phyloP scores from a whole-genome alignment of 2,113 vertebrate species.

The Paratilapia polleni region DNA sequence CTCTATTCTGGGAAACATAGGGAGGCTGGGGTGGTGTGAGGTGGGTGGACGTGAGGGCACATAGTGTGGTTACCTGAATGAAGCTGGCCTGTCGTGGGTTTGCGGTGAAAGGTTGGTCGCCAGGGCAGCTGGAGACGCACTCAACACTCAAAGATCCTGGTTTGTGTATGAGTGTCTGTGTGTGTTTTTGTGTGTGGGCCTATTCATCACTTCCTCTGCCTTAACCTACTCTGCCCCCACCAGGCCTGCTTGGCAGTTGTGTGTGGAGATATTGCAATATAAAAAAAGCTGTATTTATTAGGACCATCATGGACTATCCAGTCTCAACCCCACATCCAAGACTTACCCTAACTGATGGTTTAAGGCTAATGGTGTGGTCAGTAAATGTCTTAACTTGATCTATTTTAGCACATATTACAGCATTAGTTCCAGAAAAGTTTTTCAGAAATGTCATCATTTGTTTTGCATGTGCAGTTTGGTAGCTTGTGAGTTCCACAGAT shows the following conservation, averaged over 20 bases:
- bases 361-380: not conserved
- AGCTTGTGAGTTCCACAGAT: not conserved
- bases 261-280: not conserved
- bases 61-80: conserved; percentile 29
- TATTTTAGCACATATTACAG: not conserved
- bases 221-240: not conserved
- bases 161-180: not conserved
- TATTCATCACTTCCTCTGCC: conserved; percentile 12
- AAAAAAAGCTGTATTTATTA: not conserved
- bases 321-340: not conserved
- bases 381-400: not conserved
- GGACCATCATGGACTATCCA: not conserved
- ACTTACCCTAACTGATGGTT: no score
- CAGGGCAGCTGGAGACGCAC: conserved; percentile 36
- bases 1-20: conserved; percentile 61
- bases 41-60: not conserved
- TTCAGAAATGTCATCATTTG: not conserved
- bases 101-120: conserved; percentile 25
- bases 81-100: conserved; percentile 6
- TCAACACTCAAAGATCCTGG: conserved; percentile 7
- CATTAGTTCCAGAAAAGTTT: not conserved
- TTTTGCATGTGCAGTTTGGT: not conserved
- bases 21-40: not conserved
- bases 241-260: not conserved
- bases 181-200: not conserved